Base-by-base conservation (phyloP, 2,888 invertebrate genomes). In the Octonoba sinensis region DNA sequence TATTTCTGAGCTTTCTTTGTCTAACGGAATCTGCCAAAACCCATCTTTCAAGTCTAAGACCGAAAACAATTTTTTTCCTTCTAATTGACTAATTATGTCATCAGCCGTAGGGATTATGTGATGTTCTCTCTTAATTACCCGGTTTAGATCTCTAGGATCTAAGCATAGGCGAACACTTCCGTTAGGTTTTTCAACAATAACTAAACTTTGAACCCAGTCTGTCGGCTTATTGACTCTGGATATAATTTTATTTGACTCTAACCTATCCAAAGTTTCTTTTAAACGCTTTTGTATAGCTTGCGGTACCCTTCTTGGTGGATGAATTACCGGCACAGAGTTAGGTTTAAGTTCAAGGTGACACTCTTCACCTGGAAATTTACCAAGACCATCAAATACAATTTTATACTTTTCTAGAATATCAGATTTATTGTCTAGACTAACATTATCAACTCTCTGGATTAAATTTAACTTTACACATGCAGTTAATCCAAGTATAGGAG, bases 81-180 rank as follows among this genome's bases (percentile, higher is more conserved):
- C 44, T 27, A 56, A 56, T 20, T 16, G 4, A 44, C 69, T 69
- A 67, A 66, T 44, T 59, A 65, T 59, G 0, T 59, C 78, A 15
- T 71, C 56, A 3, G 44, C n/a, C 3, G 56, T 27, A n/a, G 69
- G 56, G 36, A 69, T 69, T 1, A 69, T 11, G 36, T 69, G 57
- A 56, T 69, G 69, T 36, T 70, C 59, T 11, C 44, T n/a, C 18
- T 59, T 46, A 13, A 67, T 70, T 36, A 18, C 70, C 20, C n/a
- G 18, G 46, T 70, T 70, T 57, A 70, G 16, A 59, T 70, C 18
- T 44, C 70, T 59, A 15, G 70, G 59, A 70, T 59, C 59, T 36
- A 69, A 44, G 18, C 69, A 69, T 27, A 69, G 18, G 15, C 69
- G 8, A 51, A 66, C 18, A 22, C 36, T 49, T 8, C 49, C 49